These are phyloP conservation scores for Isurus oxyrinchus DNA, from an alignment of 2,113 vertebrate species.

Conservation along the genomic window DNA sequence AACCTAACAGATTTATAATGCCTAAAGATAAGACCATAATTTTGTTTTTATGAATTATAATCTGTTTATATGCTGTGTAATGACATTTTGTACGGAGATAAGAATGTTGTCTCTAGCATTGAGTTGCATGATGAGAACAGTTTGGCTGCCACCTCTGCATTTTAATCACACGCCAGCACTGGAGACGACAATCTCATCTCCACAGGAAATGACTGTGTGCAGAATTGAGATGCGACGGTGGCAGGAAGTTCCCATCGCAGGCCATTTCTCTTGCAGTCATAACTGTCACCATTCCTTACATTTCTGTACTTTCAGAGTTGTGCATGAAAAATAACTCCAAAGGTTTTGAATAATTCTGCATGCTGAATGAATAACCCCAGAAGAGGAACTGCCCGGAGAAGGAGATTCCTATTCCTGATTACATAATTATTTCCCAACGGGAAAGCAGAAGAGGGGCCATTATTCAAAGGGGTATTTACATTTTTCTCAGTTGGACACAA, in stretches of 20 bases:
- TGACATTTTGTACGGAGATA: not conserved
- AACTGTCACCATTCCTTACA: not conserved
- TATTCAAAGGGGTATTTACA: not conserved
- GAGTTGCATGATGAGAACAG: not conserved
- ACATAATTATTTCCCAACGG: not conserved
- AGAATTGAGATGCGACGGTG: not conserved
- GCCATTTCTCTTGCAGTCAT: not conserved
- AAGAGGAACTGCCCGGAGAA: not conserved
- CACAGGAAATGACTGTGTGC: not conserved
- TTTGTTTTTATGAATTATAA: conserved; percentile 30
- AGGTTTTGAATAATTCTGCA: not conserved
- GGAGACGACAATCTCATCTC: not conserved
- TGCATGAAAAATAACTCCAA: not conserved
- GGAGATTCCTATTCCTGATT: not conserved
- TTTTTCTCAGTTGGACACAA: not conserved
- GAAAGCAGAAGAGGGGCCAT: not conserved
- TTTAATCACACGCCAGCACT: conserved; percentile 10
- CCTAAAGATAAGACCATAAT: conserved; percentile 27
- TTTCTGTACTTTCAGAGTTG: not conserved
- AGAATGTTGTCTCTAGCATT: conserved; percentile 4
- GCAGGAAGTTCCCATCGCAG: not conserved
- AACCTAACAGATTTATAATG: conserved; percentile 14
- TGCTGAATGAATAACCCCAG: not conserved
- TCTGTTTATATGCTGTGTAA: conserved; percentile 13
- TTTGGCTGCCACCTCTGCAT: conserved; percentile 12